A percentile compares a stretch with the other conserved stretches of the same genome.
Evolutionary conservation across 1,140 invertebrate genomes (phyloP).

Genomic region (Sitobion miscanthi): DNA sequence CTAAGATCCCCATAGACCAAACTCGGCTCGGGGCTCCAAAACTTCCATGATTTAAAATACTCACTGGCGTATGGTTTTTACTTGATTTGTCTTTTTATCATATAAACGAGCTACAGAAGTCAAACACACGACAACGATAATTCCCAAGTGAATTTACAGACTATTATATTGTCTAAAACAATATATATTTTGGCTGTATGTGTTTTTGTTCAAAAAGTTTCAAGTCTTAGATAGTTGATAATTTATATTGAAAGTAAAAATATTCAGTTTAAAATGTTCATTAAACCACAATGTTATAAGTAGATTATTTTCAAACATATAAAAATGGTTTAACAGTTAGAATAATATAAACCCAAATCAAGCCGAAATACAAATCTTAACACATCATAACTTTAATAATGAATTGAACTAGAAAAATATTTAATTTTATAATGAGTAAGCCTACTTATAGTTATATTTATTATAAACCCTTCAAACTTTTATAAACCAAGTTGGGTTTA

Average conservation of each 20-base stretch:
- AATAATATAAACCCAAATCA: neutral
- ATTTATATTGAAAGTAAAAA: constrained; percentile 1
- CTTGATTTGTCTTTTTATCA: neutral
- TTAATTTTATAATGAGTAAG: neutral
- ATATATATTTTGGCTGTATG: neutral
- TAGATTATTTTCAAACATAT: neutral
- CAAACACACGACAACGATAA: neutral
- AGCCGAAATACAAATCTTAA: neutral
- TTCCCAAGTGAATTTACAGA: constrained; percentile 5
- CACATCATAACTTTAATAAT: neutral
- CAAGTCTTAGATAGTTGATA: neutral
- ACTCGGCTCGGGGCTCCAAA: neutral
- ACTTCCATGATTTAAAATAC: constrained; percentile 26
- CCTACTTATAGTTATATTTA: too few species aligned
- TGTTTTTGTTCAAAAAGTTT: neutral
- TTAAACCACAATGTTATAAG: neutral
- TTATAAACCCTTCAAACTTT: neutral
- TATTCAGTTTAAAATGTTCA: neutral
- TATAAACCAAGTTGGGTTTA: too few species aligned
- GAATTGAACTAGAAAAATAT: neutral
- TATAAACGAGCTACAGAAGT: neutral
- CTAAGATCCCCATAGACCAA: neutral
- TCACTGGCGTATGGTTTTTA: neutral
- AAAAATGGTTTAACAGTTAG: neutral
- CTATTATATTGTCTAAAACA: constrained; percentile 15